Evolutionary conservation across 2,888 invertebrate species (phyloP).

Genomic region (Eristalinus sepulchralis): DNA sequence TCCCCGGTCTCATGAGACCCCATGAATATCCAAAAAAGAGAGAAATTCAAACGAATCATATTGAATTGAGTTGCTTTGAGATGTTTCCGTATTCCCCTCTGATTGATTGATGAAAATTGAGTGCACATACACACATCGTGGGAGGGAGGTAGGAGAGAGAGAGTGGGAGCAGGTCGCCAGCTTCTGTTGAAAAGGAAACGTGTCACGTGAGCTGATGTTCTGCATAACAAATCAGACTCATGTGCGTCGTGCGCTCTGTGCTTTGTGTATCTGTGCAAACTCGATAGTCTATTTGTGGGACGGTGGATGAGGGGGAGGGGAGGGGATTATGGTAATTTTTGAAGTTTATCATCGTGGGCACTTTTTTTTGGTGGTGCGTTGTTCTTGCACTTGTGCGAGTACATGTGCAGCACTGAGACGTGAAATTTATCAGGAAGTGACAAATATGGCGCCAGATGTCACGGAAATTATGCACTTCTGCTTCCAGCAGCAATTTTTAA

Average conservation of each 20-base stretch:
- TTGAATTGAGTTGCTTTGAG: slow-evolving; percentile 10
- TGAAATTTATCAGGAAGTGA: slow-evolving; percentile 34
- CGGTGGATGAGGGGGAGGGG: neutral
- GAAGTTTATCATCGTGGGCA: neutral
- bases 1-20: neutral
- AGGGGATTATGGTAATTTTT: neutral
- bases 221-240: slow-evolving; percentile 63
- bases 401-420: neutral
- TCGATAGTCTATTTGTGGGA: slow-evolving; percentile 37
- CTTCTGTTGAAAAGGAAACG: slow-evolving; percentile 54
- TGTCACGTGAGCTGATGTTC: slow-evolving; percentile 63
- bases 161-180: slow-evolving; percentile 29
- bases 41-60: neutral
- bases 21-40: neutral
- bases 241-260: slow-evolving; percentile 8
- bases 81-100: slow-evolving; percentile 2
- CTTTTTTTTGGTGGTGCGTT: neutral
- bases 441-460: slow-evolving; percentile 8
- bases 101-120: slow-evolving; percentile 65
- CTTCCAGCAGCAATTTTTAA: neutral
- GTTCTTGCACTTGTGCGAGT: neutral
- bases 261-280: slow-evolving; percentile 50
- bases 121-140: slow-evolving; percentile 25
- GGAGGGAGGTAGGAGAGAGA: slow-evolving; percentile 11
- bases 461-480: slow-evolving; percentile 23